A percentile compares a stretch with the other conserved stretches of the same genome.
Conservation (phyloP, 2,797 vertebrate species). For the Gambelia wislizenii region DNA sequence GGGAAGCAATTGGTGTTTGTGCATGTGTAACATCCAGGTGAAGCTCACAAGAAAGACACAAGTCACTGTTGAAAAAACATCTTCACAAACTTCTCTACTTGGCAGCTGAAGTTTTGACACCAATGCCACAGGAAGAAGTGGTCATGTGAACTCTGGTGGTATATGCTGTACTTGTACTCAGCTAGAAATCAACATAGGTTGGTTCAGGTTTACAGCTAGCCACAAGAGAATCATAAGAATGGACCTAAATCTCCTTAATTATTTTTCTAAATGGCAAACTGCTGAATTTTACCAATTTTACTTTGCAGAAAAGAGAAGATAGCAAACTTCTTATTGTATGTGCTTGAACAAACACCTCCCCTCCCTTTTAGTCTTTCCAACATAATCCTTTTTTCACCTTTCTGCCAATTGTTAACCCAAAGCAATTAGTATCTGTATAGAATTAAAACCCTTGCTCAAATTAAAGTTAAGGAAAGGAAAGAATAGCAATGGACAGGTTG, state of each 20-base stretch:
- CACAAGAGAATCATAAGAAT: neutral
- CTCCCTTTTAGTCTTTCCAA: neutral
- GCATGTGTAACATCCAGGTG: neutral
- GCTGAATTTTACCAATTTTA: neutral
- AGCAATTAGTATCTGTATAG: slow-evolving; percentile 11
- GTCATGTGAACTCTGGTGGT: neutral
- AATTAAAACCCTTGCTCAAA: slow-evolving; percentile 16
- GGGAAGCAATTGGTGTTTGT: neutral
- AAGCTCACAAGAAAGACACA: neutral
- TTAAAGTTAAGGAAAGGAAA: slow-evolving; percentile 11
- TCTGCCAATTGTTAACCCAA: slow-evolving; percentile 7
- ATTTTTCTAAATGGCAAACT: neutral
- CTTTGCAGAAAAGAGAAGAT: neutral
- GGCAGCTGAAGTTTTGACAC: neutral
- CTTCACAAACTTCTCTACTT: neutral
- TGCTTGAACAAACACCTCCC: neutral
- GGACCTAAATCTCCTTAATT: neutral
- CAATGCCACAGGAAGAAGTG: neutral
- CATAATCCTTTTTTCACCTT: neutral
- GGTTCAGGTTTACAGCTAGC: neutral
- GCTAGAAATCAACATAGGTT: neutral
- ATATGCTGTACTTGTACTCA: neutral
- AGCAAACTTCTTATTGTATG: neutral
- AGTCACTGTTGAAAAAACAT: neutral
- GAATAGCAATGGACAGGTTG: neutral